Evolutionary conservation across 2,888 invertebrate species (phyloP).

Genomic region (Gymnosoma rotundatum): DNA sequence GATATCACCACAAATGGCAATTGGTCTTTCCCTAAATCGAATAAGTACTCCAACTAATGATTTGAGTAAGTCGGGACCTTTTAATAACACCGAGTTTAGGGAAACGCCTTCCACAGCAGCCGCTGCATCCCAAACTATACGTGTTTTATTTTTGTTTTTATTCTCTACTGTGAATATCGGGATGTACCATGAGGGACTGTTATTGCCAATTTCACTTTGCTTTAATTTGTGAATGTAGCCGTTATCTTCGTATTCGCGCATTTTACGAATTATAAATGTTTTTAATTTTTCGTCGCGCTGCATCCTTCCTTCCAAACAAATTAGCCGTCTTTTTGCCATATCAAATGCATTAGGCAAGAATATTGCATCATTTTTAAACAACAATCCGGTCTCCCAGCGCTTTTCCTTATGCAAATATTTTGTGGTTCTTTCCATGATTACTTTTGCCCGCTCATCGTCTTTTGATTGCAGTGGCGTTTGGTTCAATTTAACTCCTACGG

Average conservation of each 20-base stretch:
- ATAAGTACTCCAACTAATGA: background rate
- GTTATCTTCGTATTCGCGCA: no score
- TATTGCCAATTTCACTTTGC: no score
- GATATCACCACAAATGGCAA: background rate
- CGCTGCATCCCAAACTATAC: conserved; percentile 7
- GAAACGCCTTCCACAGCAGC: background rate
- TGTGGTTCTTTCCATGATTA: background rate
- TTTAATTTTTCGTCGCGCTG: background rate
- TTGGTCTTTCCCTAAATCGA: background rate
- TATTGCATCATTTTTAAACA: background rate
- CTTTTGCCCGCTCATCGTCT: background rate
- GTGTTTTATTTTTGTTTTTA: background rate
- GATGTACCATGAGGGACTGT: conserved; percentile 9
- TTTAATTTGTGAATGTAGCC: no score
- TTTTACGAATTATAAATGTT: background rate
- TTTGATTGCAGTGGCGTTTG: no score
- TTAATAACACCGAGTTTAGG: conserved; percentile 5
- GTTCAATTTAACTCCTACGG: no score
- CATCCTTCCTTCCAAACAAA: background rate
- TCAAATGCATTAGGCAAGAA: background rate
- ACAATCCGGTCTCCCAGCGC: background rate
- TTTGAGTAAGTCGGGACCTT: conserved; percentile 10
- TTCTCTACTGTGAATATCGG: conserved; percentile 15
- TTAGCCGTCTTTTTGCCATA: background rate
- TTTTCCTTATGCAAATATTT: background rate